A percentile compares a stretch with the other conserved stretches of the same genome.
These are phyloP conservation scores for Podarcis siculus DNA, from an alignment of 2,797 vertebrate genomes.

Conservation along the genomic window DNA sequence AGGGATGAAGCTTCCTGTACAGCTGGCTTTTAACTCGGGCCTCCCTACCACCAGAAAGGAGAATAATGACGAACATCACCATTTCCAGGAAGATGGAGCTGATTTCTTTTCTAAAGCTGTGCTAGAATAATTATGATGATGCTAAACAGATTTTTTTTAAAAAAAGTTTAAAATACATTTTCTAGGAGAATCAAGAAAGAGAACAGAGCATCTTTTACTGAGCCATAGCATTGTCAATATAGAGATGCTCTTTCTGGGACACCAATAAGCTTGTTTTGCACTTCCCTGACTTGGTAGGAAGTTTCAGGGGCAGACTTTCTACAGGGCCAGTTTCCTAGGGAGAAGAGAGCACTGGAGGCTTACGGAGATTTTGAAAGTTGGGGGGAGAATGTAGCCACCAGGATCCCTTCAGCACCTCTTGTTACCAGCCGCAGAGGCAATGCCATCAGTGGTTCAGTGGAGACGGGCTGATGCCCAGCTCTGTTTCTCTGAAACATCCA, in stretches of 20 bases:
- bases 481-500: neutral
- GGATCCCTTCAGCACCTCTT: too few species aligned
- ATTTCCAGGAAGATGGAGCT: slow-evolving; percentile 35
- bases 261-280: slow-evolving; percentile 1
- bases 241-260: slow-evolving; percentile 5
- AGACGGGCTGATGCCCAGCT: too few species aligned
- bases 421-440: neutral
- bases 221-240: slow-evolving; percentile 16
- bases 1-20: slow-evolving; percentile 8
- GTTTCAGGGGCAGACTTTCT: neutral
- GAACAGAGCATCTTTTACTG: slow-evolving; percentile 32
- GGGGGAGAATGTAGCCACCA: neutral
- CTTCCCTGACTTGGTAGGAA: neutral
- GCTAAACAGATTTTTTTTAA: slow-evolving; percentile 13
- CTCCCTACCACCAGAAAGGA: slow-evolving; percentile 30
- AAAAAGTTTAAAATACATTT: slow-evolving; percentile 22
- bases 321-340: neutral
- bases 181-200: slow-evolving; percentile 20
- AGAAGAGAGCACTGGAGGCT: neutral
- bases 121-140: slow-evolving; percentile 31
- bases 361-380: neutral
- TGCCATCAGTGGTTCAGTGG: neutral
- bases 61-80: slow-evolving; percentile 16
- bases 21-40: slow-evolving; percentile 40
- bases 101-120: slow-evolving; percentile 47